phyloP scores from a whole-genome alignment of 2,797 vertebrate species.

The Manis crassicaudata region DNA sequence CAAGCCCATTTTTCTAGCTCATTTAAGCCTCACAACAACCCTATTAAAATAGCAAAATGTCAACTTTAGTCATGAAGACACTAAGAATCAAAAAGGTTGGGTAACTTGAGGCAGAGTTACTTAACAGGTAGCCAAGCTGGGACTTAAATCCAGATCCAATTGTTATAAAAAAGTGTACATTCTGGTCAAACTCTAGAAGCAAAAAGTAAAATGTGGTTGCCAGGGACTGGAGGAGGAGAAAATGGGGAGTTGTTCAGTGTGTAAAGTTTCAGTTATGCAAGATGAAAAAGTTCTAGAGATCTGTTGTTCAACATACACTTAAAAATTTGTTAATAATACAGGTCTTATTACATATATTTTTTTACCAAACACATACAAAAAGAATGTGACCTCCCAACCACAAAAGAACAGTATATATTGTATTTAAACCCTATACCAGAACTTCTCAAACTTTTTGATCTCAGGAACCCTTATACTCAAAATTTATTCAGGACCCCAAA shows the following conservation, averaged over 20 bases:
- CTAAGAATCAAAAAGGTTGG: background rate
- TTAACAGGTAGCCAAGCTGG: background rate
- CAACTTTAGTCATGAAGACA: conserved; percentile 22
- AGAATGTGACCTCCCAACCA: background rate
- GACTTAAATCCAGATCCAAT: background rate
- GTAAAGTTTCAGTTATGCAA: background rate
- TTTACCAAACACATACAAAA: background rate
- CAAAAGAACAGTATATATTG: no score
- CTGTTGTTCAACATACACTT: background rate
- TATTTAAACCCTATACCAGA: background rate
- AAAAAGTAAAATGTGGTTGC: background rate
- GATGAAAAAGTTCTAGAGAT: background rate
- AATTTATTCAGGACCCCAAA: conserved; percentile 5
- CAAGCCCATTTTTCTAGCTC: conserved; percentile 8
- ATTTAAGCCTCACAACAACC: background rate
- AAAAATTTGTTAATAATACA: background rate
- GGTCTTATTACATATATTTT: background rate
- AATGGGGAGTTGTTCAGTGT: background rate
- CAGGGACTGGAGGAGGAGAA: background rate
- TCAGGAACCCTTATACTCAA: background rate
- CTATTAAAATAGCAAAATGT: background rate
- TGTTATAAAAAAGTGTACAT: background rate
- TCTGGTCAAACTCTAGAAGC: background rate
- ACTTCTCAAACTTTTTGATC: background rate
- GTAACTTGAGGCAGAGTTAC: background rate